These are phyloP conservation scores for Blastobasis adustella DNA, from an alignment of 2,888 invertebrate genomes.

Conservation along the genomic window DNA sequence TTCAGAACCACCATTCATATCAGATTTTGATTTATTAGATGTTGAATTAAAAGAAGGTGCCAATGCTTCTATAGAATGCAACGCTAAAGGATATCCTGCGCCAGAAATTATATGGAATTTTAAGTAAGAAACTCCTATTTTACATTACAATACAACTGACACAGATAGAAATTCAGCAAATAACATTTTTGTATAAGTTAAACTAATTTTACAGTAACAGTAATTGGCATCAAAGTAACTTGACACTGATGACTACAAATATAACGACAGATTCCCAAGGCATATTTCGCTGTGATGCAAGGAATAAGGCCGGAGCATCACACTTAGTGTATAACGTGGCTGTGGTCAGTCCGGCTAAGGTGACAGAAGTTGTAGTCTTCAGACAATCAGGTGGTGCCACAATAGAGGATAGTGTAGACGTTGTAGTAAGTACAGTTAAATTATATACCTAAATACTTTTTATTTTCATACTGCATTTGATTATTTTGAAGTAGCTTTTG, in stretches of 20 bases:
- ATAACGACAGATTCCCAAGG: slow-evolving; percentile 52
- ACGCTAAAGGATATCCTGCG: slow-evolving; percentile 53
- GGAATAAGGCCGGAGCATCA: slow-evolving; percentile 74
- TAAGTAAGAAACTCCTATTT: slow-evolving; percentile 34
- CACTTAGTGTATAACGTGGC: slow-evolving; percentile 65
- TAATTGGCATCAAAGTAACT: slow-evolving; percentile 37
- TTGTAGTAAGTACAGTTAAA: slow-evolving; percentile 29
- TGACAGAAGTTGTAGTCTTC: slow-evolving; percentile 31
- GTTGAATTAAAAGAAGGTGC: slow-evolving; percentile 52
- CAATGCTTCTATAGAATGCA: slow-evolving; percentile 58
- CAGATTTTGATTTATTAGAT: slow-evolving; percentile 50
- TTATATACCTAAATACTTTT: too few relatives aligned
- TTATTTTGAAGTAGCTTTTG: too few relatives aligned
- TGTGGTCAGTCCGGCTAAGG: slow-evolving; percentile 44
- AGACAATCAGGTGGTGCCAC: slow-evolving; percentile 24
- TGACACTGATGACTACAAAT: slow-evolving; percentile 30
- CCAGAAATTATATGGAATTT: slow-evolving; percentile 58
- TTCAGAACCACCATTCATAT: slow-evolving; percentile 55
- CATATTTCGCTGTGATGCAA: slow-evolving; percentile 73
- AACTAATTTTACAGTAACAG: slow-evolving; percentile 34
- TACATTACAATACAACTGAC: not conserved
- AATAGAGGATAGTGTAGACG: slow-evolving; percentile 26
- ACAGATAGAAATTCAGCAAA: too few relatives aligned
- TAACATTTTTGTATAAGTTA: too few relatives aligned
- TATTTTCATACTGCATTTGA: too few relatives aligned